A percentile compares a stretch with the other conserved stretches of the same genome.
phyloP scores from a whole-genome alignment of 1,140 invertebrate genomes.

The Ladona fulva region DNA sequence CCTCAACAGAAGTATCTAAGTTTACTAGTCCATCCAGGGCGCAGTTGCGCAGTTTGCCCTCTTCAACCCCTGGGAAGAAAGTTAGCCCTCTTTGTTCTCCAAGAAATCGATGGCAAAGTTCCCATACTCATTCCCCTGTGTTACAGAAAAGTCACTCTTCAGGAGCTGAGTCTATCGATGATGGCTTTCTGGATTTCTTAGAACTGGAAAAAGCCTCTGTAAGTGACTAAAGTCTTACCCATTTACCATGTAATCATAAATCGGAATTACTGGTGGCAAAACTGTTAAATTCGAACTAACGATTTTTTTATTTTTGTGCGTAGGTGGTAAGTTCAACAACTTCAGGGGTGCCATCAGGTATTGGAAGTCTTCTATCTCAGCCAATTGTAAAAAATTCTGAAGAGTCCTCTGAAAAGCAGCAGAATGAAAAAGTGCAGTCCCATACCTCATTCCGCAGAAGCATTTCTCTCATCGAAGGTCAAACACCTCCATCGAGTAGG shows the following conservation, averaged over 20 bases:
- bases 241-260: constrained; percentile 28
- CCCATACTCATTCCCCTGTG: background rate
- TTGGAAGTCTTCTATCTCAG: constrained; percentile 26
- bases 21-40: background rate
- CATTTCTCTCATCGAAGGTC: constrained; percentile 29
- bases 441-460: constrained; percentile 26
- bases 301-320: too few species aligned
- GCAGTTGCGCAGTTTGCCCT: background rate
- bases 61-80: background rate
- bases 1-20: background rate
- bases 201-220: constrained; percentile 42
- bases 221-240: constrained; percentile 18
- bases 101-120: background rate
- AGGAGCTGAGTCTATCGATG: constrained; percentile 50
- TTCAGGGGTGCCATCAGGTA: constrained; percentile 23
- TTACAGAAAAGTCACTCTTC: constrained; percentile 33
- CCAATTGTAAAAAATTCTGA: constrained; percentile 23
- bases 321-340: background rate
- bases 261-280: constrained; percentile 17
- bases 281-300: too few species aligned
- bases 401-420: constrained; percentile 17
- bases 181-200: constrained; percentile 58
- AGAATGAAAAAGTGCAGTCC: constrained; percentile 19
- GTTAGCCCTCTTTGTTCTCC: background rate
- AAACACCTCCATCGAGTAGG: constrained; percentile 20